Conservation (phyloP, 2,113 vertebrate genomes). For the Saccopteryx bilineata region DNA sequence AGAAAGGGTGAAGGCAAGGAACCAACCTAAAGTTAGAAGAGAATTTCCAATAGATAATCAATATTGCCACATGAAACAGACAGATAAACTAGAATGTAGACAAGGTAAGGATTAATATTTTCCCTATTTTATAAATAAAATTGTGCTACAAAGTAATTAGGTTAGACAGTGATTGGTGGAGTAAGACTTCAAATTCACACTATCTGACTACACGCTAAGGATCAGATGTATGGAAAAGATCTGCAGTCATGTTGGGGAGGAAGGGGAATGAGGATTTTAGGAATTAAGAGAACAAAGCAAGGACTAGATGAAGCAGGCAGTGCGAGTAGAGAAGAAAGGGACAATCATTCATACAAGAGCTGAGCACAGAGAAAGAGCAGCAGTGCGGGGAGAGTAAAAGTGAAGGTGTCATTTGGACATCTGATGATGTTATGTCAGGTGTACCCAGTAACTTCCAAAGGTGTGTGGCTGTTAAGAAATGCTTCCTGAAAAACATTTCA, state of each 20-base stretch:
- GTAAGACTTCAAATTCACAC: constrained; percentile 17
- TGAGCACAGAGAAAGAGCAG: not conserved
- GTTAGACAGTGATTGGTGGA: constrained; percentile 40
- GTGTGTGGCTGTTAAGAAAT: constrained; percentile 25
- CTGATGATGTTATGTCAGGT: not conserved
- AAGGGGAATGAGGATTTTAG: not conserved
- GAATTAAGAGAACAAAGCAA: constrained; percentile 19
- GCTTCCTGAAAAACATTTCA: not conserved
- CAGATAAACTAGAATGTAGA: not conserved
- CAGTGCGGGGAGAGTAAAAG: not conserved
- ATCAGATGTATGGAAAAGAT: not conserved
- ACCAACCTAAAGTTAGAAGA: not conserved
- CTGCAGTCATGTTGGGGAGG: not conserved
- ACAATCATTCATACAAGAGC: not conserved
- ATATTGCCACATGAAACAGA: not conserved
- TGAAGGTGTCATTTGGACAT: not conserved
- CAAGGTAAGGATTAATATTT: not conserved
- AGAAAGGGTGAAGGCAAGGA: not conserved
- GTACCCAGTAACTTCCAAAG: not conserved
- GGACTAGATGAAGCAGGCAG: not conserved
- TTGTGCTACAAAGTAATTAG: constrained; percentile 38
- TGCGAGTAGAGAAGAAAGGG: not conserved
- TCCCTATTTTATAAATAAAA: constrained; percentile 21
- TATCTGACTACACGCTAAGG: not conserved
- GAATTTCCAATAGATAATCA: not conserved